These are phyloP conservation scores for Sebastes trivittatus DNA, from an alignment of 2,797 vertebrate genomes.

Conservation along the genomic window DNA sequence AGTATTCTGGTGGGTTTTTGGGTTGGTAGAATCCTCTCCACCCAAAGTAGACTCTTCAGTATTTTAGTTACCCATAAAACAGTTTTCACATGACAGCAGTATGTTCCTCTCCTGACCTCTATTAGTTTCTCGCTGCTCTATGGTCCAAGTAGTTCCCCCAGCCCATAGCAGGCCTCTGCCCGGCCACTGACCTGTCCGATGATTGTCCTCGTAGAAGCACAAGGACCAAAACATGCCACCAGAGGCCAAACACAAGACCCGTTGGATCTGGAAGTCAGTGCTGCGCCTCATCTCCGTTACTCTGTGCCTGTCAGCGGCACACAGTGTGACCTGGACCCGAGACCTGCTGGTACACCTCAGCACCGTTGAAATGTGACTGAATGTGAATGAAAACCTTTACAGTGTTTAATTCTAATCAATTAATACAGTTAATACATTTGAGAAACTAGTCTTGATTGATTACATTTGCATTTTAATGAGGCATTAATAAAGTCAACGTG, in stretches of 20 bases:
- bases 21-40: not conserved
- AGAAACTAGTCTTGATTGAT: not conserved
- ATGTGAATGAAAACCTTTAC: not conserved
- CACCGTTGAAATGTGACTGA: not conserved
- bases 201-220: constrained; percentile 62
- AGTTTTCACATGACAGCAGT: not conserved
- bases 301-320: constrained; percentile 65
- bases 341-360: constrained; percentile 68
- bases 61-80: too few relatives aligned
- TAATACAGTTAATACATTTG: not conserved
- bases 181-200: constrained; percentile 51
- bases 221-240: constrained; percentile 49
- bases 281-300: constrained; percentile 73
- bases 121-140: not conserved
- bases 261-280: constrained; percentile 75
- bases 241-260: constrained; percentile 54
- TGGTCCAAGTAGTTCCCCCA: not conserved
- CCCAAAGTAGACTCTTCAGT: not conserved
- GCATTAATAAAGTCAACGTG: constrained; percentile 6
- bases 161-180: not conserved
- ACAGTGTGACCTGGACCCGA: constrained; percentile 71
- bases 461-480: constrained; percentile 32
- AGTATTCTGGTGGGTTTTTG: not conserved
- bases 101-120: constrained; percentile 8
- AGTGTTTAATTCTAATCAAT: constrained; percentile 3